These are phyloP conservation scores for Scalopus aquaticus DNA, from an alignment of 2,113 vertebrate species.

Conservation along the genomic window DNA sequence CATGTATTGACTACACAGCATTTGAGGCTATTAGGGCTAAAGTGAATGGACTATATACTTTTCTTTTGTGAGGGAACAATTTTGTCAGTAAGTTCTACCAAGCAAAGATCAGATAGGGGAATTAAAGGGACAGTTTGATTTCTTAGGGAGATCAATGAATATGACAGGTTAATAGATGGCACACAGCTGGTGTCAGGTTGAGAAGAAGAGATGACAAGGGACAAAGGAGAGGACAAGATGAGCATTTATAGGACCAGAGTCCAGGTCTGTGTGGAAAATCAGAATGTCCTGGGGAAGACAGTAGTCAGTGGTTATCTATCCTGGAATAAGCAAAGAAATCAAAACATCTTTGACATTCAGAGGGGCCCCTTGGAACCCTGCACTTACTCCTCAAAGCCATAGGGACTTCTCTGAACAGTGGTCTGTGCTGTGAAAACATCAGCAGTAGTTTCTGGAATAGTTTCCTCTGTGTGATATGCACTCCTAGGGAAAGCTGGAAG, in stretches of 20 bases:
- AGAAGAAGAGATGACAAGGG: slow-evolving; percentile 68
- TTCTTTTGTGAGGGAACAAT: slow-evolving; percentile 38
- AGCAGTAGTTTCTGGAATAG: neutral
- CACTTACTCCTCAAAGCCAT: neutral
- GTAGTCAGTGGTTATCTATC: neutral
- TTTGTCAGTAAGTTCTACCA: slow-evolving; percentile 71
- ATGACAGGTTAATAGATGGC: slow-evolving; percentile 80
- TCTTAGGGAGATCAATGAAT: slow-evolving; percentile 78
- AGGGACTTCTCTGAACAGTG: neutral
- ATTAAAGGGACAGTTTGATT: slow-evolving; percentile 77
- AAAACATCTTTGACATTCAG: slow-evolving; percentile 15
- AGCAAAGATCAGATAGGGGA: slow-evolving; percentile 70
- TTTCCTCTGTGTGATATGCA: neutral
- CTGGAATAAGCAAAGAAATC: slow-evolving; percentile 21
- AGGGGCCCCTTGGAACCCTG: neutral
- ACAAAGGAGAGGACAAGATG: slow-evolving; percentile 55
- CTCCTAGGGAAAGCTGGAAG: neutral
- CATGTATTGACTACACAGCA: slow-evolving; percentile 67
- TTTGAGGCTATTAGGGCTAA: slow-evolving; percentile 54
- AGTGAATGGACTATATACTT: slow-evolving; percentile 47
- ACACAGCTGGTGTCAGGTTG: slow-evolving; percentile 56
- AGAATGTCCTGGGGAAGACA: slow-evolving; percentile 26
- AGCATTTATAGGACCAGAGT: slow-evolving; percentile 47
- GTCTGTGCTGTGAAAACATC: neutral
- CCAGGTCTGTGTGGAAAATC: slow-evolving; percentile 33